Base-by-base conservation (phyloP, 35 echinoderm and acorn worm species). In the Apostichopus japonicus region DNA sequence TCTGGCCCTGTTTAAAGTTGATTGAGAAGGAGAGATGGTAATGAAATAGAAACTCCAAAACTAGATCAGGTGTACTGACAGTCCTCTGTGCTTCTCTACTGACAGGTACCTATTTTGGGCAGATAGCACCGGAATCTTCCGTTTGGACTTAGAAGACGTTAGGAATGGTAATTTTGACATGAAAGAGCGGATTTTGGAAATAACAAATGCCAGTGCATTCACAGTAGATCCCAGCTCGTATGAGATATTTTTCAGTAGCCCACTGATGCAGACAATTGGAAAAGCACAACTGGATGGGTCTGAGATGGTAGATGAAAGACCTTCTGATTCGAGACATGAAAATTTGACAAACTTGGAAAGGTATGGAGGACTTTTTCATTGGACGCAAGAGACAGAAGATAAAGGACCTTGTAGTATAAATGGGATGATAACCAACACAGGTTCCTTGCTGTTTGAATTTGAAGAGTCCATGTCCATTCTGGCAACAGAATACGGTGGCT, bases 91-190 rank as follows among this genome's bases (percentile, higher is more conserved):
- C 70, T 89, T 22, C 17, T 92, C 17, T 79, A 15, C n/a, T 19
- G n/a, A 21, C 83, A 98, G 96, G n/a, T 98, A 92, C 86, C 73
- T 98, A 2, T 98, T 93, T 73, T 98, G 96, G 96, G 91, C 92
- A 80, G 80, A 94, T 65, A 0, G 55, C 59, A 86, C 78, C 21
- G 96, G 96, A 5, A 92, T 98, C 86, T 94, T 86, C 25, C 92
- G 96, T 23, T 25, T 95, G 71, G 95, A 96, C 59, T 57, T 96
- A n/a, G 78, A 87, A 52, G 59, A 96, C 56, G 58, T 92, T 6
- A 77, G 56, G 27, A 21, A 75, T 44, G 67, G 80, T 84, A 61
- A 51, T 54, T 62, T 24, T 25, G 80, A 27, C 57, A 71, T 53
- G 52, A 21, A 17, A 10, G 94, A 98, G 21, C 33, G 92, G 4